Conservation (phyloP, 2,888 invertebrate genomes). For the Blastobasis lacticolella region DNA sequence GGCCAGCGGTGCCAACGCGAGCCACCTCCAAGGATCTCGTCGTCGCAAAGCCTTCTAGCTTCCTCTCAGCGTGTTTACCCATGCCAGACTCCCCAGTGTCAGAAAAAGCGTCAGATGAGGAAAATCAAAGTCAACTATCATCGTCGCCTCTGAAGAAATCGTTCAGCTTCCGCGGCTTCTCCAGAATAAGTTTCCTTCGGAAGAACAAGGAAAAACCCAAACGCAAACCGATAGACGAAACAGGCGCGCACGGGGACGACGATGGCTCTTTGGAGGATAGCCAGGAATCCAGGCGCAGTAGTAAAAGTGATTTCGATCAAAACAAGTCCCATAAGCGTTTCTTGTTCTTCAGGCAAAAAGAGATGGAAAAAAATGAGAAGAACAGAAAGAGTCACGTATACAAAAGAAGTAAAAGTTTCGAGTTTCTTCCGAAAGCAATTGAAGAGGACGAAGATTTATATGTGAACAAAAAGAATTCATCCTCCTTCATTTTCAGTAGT, state of each 20-base stretch:
- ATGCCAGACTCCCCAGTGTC: constrained; percentile 42
- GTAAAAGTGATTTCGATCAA: constrained; percentile 34
- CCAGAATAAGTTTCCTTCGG: constrained; percentile 49
- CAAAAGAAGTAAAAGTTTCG: constrained; percentile 62
- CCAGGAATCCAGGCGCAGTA: constrained; percentile 18
- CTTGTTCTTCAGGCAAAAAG: constrained; percentile 59
- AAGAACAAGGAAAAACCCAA: constrained; percentile 44
- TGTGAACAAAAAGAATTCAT: constrained; percentile 20
- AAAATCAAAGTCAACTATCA: constrained; percentile 14
- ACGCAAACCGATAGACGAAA: constrained; percentile 40
- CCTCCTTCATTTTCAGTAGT: constrained; percentile 49
- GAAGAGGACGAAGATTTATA: constrained; percentile 36
- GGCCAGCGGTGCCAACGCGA: constrained; percentile 32
- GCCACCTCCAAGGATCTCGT: constrained; percentile 48
- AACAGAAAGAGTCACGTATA: constrained; percentile 38
- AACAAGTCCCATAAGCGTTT: constrained; percentile 51
- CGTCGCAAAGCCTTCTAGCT: constrained; percentile 60
- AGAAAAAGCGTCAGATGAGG: constrained; percentile 41
- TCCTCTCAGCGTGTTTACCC: constrained; percentile 54
- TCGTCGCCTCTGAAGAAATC: constrained; percentile 54
- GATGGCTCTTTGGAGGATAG: constrained; percentile 2
- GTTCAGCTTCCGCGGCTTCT: constrained; percentile 61
- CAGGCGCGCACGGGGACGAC: constrained; percentile 22
- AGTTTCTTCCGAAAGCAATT: constrained; percentile 54
- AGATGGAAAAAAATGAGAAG: constrained; percentile 29